Conservation (phyloP, 2,888 invertebrate genomes). For the Stegana nigrithorax region DNA sequence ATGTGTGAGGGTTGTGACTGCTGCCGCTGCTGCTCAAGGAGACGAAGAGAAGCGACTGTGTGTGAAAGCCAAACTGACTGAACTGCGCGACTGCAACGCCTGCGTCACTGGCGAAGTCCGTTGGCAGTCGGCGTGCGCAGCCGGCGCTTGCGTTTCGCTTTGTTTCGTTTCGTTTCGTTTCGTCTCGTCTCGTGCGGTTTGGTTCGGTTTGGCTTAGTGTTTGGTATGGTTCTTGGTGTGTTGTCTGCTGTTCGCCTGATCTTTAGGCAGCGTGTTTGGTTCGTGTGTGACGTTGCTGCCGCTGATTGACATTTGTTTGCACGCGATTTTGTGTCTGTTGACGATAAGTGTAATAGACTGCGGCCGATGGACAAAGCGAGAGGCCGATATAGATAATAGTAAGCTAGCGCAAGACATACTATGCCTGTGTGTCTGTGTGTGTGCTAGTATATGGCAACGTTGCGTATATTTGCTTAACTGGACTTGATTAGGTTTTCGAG, state of each 20-base stretch:
- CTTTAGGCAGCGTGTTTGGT: slow-evolving; percentile 60
- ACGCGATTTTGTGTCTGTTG: too few relatives aligned
- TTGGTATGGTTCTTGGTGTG: neutral
- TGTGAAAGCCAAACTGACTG: slow-evolving; percentile 50
- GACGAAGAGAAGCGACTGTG: too few relatives aligned
- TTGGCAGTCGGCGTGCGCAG: neutral
- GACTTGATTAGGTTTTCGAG: slow-evolving; percentile 63
- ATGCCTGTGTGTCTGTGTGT: neutral
- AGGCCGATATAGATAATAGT: neutral
- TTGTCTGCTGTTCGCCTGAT: slow-evolving; percentile 11
- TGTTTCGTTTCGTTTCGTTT: slow-evolving; percentile 53
- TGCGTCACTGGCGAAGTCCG: slow-evolving; percentile 21
- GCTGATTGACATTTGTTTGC: slow-evolving; percentile 41
- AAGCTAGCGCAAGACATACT: neutral
- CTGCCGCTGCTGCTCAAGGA: too few relatives aligned
- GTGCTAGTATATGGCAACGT: neutral
- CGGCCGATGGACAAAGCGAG: neutral
- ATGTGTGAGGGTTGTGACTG: too few relatives aligned
- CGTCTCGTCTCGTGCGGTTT: neutral
- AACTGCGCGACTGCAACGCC: slow-evolving; percentile 37
- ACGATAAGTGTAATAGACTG: too few relatives aligned
- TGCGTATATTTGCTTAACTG: slow-evolving; percentile 52
- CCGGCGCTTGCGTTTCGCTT: slow-evolving; percentile 30
- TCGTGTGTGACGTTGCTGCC: slow-evolving; percentile 64
- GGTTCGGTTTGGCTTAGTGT: neutral